A percentile compares a stretch with the other conserved stretches of the same genome.
These are phyloP conservation scores for Urocynchramus pylzowi DNA, from an alignment of 2,113 vertebrate species.

Conservation along the genomic window DNA sequence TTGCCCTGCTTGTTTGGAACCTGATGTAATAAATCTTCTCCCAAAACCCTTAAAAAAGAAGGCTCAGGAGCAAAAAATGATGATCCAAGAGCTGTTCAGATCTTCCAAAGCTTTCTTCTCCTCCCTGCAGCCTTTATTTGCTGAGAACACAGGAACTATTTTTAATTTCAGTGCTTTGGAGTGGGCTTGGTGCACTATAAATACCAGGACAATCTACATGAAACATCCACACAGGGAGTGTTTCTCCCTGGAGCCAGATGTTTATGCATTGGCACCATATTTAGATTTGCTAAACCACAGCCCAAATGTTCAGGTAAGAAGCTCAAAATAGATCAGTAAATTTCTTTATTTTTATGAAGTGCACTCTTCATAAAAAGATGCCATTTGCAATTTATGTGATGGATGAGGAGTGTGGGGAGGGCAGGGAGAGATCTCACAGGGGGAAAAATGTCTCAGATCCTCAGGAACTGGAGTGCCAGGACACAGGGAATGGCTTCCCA, in stretches of 20 bases:
- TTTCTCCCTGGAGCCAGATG: constrained; percentile 80
- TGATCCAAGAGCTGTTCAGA: constrained; percentile 68
- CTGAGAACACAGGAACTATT: constrained; percentile 60
- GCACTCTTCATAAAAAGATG: not conserved
- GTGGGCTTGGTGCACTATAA: constrained; percentile 95
- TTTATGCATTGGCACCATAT: constrained; percentile 86
- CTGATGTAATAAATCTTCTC: constrained; percentile 70
- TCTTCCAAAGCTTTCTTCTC: constrained; percentile 77
- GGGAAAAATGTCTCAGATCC: not conserved
- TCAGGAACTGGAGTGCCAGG: not conserved
- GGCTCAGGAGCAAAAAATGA: constrained; percentile 75
- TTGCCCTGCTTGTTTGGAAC: constrained; percentile 80
- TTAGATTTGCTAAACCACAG: constrained; percentile 94
- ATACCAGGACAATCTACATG: constrained; percentile 92
- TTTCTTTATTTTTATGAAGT: not conserved
- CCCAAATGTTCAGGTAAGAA: constrained; percentile 82
- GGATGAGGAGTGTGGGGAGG: not conserved
- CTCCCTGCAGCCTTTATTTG: constrained; percentile 85
- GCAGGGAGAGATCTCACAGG: not conserved
- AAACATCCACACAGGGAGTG: constrained; percentile 60
- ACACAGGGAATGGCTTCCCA: not conserved
- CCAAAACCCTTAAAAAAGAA: constrained; percentile 68
- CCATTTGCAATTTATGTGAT: not conserved
- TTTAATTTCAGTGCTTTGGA: constrained; percentile 80
- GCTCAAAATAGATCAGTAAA: not conserved